Evolutionary conservation across 1,140 invertebrate species (phyloP).

Genomic region (Copidosoma floridanum): DNA sequence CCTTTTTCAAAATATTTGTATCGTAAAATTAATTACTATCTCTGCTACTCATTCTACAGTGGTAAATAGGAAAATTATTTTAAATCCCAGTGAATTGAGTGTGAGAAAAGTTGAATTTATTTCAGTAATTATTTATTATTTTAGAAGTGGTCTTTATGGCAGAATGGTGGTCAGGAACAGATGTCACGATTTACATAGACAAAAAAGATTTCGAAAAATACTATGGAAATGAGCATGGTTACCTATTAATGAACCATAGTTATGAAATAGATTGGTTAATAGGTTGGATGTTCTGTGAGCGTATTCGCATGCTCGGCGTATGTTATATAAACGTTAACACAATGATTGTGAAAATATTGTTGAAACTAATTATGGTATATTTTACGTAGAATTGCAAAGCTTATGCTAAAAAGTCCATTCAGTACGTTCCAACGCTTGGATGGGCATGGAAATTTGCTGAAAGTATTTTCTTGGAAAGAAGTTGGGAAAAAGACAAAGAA

Average conservation of each 20-base stretch:
- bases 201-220: constrained; percentile 75
- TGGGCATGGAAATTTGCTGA: constrained; percentile 95
- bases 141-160: constrained; percentile 87
- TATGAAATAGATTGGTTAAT: constrained; percentile 95
- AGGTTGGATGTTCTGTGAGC: constrained; percentile 84
- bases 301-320: constrained; percentile 75
- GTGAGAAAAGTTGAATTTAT: too few species aligned
- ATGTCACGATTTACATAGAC: constrained; percentile 73
- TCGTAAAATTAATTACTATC: constrained; percentile 88
- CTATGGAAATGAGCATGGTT: constrained; percentile 84
- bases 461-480: constrained; percentile 88
- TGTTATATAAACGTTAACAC: constrained; percentile 48
- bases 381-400: constrained; percentile 83
- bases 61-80: constrained; percentile 70
- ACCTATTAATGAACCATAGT: constrained; percentile 91
- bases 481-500: constrained; percentile 85
- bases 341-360: neutral
- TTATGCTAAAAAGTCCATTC: constrained; percentile 89
- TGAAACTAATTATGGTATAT: constrained; percentile 4
- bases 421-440: constrained; percentile 89
- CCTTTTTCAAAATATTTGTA: constrained; percentile 75
- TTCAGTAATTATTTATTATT: constrained; percentile 39
- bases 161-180: constrained; percentile 88
- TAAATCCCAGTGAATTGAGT: too few species aligned
- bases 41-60: constrained; percentile 84